Conservation (phyloP, 2,888 invertebrate genomes). For the Nomada ruficornis region DNA sequence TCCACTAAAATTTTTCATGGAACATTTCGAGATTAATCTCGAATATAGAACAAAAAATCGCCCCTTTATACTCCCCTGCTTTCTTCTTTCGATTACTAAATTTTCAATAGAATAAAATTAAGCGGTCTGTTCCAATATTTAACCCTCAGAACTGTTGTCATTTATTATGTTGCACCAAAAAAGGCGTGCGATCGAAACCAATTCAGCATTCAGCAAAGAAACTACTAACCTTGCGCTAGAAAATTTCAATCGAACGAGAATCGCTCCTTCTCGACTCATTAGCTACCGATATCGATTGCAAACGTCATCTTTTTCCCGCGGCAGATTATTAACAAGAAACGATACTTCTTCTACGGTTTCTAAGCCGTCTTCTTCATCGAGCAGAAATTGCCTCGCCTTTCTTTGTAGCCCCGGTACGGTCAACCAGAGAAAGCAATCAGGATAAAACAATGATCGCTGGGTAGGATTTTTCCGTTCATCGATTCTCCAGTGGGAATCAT, state of each 20-base stretch:
- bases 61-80: too few relatives aligned
- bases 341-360: background rate
- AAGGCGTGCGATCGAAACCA: too few relatives aligned
- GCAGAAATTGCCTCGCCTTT: constrained; percentile 20
- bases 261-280: background rate
- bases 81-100: too few relatives aligned
- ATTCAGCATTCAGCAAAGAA: background rate
- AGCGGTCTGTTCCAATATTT: too few relatives aligned
- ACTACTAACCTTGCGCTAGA: background rate
- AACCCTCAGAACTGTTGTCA: too few relatives aligned
- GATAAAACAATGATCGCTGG: constrained; percentile 50
- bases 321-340: background rate
- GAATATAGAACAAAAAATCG: background rate
- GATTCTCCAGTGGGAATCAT: constrained; percentile 43
- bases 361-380: constrained; percentile 12
- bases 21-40: background rate
- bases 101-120: too few relatives aligned
- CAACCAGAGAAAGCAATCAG: constrained; percentile 31
- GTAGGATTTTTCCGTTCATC: constrained; percentile 45
- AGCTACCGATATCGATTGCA: background rate
- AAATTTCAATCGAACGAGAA: background rate
- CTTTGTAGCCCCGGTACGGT: background rate
- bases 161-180: too few relatives aligned
- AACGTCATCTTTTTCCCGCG: background rate
- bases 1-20: constrained; percentile 13